Percentiles rank a stretch among this genome's conserved stretches.
These are phyloP conservation scores for Gobius niger DNA, from an alignment of 2,113 vertebrate genomes.

Conservation along the genomic window DNA sequence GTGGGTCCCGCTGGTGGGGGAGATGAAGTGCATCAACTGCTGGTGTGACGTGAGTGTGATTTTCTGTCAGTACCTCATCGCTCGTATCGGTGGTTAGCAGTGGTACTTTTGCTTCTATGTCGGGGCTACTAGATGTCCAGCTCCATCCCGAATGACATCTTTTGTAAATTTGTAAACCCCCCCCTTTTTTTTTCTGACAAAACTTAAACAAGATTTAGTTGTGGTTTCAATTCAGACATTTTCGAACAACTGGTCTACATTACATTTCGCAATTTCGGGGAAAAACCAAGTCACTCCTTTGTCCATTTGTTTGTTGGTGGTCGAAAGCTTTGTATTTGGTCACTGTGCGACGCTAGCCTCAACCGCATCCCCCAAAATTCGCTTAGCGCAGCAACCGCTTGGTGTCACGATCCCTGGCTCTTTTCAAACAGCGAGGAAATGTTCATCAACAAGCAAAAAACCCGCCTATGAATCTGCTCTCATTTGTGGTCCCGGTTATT, in stretches of 20 bases:
- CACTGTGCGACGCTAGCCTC: not conserved
- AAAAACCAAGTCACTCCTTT: not conserved
- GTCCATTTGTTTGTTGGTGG: conserved; percentile 3
- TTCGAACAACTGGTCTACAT: not conserved
- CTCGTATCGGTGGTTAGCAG: too few species aligned
- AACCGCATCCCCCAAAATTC: not conserved
- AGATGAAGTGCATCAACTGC: conserved; percentile 98
- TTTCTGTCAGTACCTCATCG: too few species aligned
- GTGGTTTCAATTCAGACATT: not conserved
- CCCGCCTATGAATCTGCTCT: too few species aligned
- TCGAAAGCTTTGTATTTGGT: not conserved
- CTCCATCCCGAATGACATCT: not conserved
- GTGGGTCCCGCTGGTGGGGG: conserved; percentile 86
- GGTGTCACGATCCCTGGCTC: not conserved
- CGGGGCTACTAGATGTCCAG: not conserved
- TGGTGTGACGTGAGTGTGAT: conserved; percentile 90
- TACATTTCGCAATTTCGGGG: not conserved
- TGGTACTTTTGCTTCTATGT: not conserved
- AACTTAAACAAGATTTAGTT: not conserved
- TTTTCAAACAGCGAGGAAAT: too few species aligned
- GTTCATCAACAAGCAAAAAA: too few species aligned
- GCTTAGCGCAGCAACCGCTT: not conserved
- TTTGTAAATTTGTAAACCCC: not conserved
- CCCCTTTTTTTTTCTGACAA: not conserved
- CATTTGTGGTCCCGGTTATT: not conserved